Conservation (phyloP, 2,888 invertebrate genomes). For the Kryphioiulus occultus region DNA sequence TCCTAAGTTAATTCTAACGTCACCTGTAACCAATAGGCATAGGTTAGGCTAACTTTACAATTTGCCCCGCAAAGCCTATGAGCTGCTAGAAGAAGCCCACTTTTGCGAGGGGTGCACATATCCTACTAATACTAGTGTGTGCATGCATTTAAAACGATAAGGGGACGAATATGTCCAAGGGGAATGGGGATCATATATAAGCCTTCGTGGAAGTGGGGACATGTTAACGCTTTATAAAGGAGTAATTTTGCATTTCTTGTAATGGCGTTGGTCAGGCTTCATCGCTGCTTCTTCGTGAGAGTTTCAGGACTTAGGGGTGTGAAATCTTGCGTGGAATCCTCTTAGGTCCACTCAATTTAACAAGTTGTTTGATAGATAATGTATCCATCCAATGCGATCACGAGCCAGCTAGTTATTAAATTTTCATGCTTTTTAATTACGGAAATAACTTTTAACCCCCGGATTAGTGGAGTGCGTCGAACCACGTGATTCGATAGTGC, state of each 20-base stretch:
- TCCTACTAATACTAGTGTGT: too few relatives aligned
- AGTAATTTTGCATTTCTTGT: too few relatives aligned
- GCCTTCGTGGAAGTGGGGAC: too few relatives aligned
- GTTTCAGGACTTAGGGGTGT: background rate
- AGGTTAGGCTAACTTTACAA: too few relatives aligned
- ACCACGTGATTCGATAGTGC: constrained; percentile 11
- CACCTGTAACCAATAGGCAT: background rate
- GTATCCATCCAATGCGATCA: background rate
- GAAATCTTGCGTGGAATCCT: background rate
- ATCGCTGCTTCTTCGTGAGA: background rate
- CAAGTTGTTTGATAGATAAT: background rate
- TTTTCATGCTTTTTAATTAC: constrained; percentile 39
- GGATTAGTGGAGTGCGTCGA: constrained; percentile 24
- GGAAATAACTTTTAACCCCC: constrained; percentile 25
- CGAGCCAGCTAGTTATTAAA: background rate
- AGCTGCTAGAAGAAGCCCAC: too few relatives aligned
- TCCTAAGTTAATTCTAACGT: background rate
- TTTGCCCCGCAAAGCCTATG: too few relatives aligned
- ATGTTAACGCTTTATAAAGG: too few relatives aligned
- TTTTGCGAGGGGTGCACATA: too few relatives aligned
- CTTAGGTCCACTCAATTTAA: constrained; percentile 13
- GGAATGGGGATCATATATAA: too few relatives aligned
- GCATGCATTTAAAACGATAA: background rate
- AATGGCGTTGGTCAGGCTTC: too few relatives aligned
- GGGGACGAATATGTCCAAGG: too few relatives aligned